Conservation (phyloP, 2,888 invertebrate genomes). For the Mimumesa dahlbomi region DNA sequence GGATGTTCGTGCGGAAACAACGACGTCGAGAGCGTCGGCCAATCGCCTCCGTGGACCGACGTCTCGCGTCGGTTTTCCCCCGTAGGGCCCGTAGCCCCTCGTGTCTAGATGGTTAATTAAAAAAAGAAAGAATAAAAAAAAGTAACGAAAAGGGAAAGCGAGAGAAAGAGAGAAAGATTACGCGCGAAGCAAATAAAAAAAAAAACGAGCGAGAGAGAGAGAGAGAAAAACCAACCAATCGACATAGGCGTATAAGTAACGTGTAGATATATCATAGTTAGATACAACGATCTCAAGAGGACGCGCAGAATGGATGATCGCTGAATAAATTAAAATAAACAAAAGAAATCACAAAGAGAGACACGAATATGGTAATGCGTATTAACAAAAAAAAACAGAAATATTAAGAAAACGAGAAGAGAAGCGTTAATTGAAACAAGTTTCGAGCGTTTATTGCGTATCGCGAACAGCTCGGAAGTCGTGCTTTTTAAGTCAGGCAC, state of each 20-base stretch:
- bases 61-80: conserved; percentile 14
- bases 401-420: neutral
- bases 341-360: neutral
- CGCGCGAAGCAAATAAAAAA: neutral
- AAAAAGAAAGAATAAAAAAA: too few relatives aligned
- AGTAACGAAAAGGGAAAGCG: conserved; percentile 17
- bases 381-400: conserved; percentile 3
- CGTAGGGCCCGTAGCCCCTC: conserved; percentile 19
- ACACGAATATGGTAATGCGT: too few relatives aligned
- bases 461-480: conserved; percentile 8
- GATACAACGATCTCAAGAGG: conserved; percentile 79
- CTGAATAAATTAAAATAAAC: conserved; percentile 21
- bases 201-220: conserved; percentile 27
- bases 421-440: too few relatives aligned
- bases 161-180: conserved; percentile 32
- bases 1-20: neutral
- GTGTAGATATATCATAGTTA: conserved; percentile 80
- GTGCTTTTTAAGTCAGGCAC: neutral
- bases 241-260: conserved; percentile 75
- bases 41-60: conserved; percentile 12
- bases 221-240: conserved; percentile 50
- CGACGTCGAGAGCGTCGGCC: conserved; percentile 10
- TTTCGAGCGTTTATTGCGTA: conserved; percentile 27
- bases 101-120: neutral
- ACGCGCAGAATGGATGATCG: conserved; percentile 70